Evolutionary conservation across 2,888 invertebrate genomes (phyloP), one percentile per base, ranked within the genome.

Genomic region (Drosophila melanosoma): DNA sequence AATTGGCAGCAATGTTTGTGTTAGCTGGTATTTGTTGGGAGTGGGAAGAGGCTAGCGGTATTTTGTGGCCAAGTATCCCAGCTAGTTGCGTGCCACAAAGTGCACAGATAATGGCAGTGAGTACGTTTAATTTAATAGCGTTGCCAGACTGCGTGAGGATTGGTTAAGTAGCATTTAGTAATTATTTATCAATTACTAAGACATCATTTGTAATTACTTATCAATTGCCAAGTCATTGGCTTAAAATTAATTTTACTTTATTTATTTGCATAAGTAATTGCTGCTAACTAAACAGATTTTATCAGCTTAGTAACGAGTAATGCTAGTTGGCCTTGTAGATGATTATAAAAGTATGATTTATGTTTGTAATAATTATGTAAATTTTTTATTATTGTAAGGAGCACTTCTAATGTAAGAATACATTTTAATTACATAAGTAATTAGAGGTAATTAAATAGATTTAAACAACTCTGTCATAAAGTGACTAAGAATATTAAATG

Each of bases 141-240:
- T 71, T 78, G 77, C 81, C 81, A 81, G 67, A 76, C 61, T 33
- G 49, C 17, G 17, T 6, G 10, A 54, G 53, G 61, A 26, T n/a
- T 12, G 26, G 49, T 1, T 23, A n/a, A 42, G n/a, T 15, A 29
- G 10, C 45, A 20, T 45, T 32, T 36, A 7, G 3, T 3, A 38
- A 48, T 36, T 6, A 51, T 7, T 15, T 45, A 45, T 45, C 45
- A 20, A 20, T 45, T 45, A 45, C 20, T 20, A 12, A 20, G 7
- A 3, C 3, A 12, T 45, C 7, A 20, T 45, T 20, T 7, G 7
- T 1, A 45, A 45, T 45, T 20, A 23, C 20, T 7, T 8, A 45
- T 45, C 15, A 23, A 45, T 15, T 45, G 8, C 20, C 20, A 20
- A 23, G 1, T 15, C 45, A 45, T 45, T 38, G 38, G 38, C 17